Evolutionary conservation across 2,888 invertebrate genomes (phyloP).

Genomic region (Phengaris alcon): DNA sequence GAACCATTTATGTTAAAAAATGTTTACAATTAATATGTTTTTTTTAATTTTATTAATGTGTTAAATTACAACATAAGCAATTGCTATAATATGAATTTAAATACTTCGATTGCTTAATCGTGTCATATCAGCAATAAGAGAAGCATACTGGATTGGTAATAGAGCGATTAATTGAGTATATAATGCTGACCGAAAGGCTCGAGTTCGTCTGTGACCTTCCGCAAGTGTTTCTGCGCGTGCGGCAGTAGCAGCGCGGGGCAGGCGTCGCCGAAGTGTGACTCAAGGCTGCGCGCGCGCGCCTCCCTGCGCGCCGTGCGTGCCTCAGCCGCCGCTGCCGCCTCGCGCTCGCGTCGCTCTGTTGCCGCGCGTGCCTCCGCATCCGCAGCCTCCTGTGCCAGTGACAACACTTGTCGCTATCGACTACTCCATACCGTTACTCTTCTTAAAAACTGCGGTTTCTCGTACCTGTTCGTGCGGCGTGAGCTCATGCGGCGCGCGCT

Average conservation of each 20-base stretch:
- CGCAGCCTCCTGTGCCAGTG: conserved; percentile 56
- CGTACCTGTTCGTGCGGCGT: conserved; percentile 74
- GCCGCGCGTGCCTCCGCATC: conserved; percentile 52
- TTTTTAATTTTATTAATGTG: too few relatives aligned
- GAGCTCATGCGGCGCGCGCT: conserved; percentile 73
- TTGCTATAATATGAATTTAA: too few relatives aligned
- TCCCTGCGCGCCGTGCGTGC: conserved; percentile 70
- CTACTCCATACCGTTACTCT: neutral
- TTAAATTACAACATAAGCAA: neutral
- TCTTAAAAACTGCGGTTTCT: neutral
- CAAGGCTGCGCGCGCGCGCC: conserved; percentile 71
- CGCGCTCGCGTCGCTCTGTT: conserved; percentile 53
- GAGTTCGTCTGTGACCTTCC: conserved; percentile 62
- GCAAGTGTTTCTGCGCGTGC: conserved; percentile 68
- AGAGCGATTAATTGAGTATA: too few relatives aligned
- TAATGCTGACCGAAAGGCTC: conserved; percentile 55
- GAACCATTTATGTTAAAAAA: neutral
- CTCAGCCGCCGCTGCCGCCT: conserved; percentile 65
- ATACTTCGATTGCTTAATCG: too few relatives aligned
- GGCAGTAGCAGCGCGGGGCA: conserved; percentile 76
- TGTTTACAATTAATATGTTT: too few relatives aligned
- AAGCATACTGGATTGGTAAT: too few relatives aligned
- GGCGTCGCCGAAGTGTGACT: conserved; percentile 69
- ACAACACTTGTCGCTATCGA: neutral
- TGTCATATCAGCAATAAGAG: too few relatives aligned